Base-by-base conservation (phyloP, 2,113 vertebrate species). In the Dermatemys mawii region DNA sequence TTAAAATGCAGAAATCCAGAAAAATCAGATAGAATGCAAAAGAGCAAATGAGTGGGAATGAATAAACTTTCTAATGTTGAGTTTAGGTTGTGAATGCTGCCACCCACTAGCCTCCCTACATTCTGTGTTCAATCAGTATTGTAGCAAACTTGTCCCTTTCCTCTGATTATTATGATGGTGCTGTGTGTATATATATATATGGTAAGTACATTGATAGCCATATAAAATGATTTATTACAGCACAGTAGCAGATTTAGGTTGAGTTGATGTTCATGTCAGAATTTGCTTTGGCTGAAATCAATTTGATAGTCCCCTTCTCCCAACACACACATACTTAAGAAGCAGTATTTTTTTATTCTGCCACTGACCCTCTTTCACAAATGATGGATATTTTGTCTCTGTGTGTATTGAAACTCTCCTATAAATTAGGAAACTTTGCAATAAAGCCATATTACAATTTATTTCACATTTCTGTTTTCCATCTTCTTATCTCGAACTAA, bases 201-300 rank as follows among this genome's bases (percentile, higher is more conserved):
- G 92, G 50, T 88, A 91, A 97, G 93, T 32, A 46, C 1, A 2
- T 17, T 73, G 80, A 80, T 93, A 87, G 84, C 38, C 55, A 29
- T 53, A 81, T 86, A 83, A 83, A 94, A 63, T 93, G 50, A 97
- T 97, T 95, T 95, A 96, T 96, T 96, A 60, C 85, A 91, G 81
- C 88, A 93, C 90, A 89, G 4, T n/a, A 91, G 67, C 26, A 95
- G 84, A 97, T 89, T 93, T 44, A 78, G 88, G 83, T 88, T 57
- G 88, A 96, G 78, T 96, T 96, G 94, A 93, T n/a, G 67, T 94
- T 94, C 11, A 35, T 93, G 91, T 97, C 85, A 98, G 83, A 97
- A 96, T 97, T 91, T 85, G 12, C 87, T 95, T 95, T 97, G 78
- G 35, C 89, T 90, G 88, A 97, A 97, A 93, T 96, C 78, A 92